Percentiles rank a stretch among this genome's conserved stretches.
These are phyloP conservation scores for Myotis brandtii DNA, from an alignment of 2,113 vertebrate species.

Conservation along the genomic window DNA sequence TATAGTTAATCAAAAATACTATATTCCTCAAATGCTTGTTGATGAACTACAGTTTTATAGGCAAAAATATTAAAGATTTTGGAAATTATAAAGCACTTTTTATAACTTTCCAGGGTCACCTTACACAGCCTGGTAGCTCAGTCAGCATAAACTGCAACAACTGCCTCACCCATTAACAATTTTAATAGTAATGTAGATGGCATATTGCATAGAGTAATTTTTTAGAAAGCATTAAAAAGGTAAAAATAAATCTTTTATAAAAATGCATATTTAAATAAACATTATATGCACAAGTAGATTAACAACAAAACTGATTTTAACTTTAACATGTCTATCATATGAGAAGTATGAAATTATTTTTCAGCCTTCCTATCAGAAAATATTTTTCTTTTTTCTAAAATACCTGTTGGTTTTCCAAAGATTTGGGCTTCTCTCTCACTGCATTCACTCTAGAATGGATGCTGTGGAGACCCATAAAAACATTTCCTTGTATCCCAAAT, in stretches of 20 bases:
- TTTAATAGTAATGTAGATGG: neutral
- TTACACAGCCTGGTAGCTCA: neutral
- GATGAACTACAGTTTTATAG: neutral
- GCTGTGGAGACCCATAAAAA: constrained; percentile 46
- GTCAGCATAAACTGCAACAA: neutral
- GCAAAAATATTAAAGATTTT: neutral
- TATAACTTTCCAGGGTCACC: neutral
- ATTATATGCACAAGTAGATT: neutral
- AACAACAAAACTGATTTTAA: constrained; percentile 40
- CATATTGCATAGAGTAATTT: neutral
- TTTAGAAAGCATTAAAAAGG: neutral
- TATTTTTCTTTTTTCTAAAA: constrained; percentile 34
- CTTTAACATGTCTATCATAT: constrained; percentile 5
- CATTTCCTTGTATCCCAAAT: constrained; percentile 47
- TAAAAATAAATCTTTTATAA: constrained; percentile 46
- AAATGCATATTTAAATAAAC: neutral
- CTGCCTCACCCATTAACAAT: neutral
- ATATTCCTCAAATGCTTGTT: neutral
- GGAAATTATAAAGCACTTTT: neutral
- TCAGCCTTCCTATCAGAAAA: constrained; percentile 1
- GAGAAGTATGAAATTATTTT: constrained; percentile 41
- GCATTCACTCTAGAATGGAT: neutral
- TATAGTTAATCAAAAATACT: neutral
- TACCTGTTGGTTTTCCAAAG: constrained; percentile 41
- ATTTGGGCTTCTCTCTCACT: neutral